Base-by-base conservation (phyloP, 2,888 invertebrate genomes). In the Agrotis segetum region DNA sequence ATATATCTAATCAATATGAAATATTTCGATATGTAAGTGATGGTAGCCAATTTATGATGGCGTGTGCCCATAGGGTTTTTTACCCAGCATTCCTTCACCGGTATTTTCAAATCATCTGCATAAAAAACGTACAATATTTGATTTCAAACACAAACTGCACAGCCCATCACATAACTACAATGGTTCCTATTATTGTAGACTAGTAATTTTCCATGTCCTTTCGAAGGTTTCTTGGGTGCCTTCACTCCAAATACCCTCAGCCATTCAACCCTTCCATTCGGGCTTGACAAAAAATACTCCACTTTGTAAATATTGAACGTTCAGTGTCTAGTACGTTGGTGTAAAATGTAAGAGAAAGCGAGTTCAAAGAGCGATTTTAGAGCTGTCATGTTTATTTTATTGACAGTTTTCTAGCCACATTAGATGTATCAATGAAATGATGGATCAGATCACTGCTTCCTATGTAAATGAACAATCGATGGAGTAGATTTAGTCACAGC, bases 261-360 rank as follows among this genome's bases (percentile, higher is more conserved):
- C 94, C 94, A 95, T 96, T 96, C 96, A 96, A 95, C 95, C 96
- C 96, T 95, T 94, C 94, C 90, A 93, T 92, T 93, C 87, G 92
- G 90, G 94, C 93, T 91, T 93, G 93, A 96, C 95, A 95, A 96
- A 96, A 96, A 96, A 95, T 95, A 95, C 95, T 94, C 91, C 91
- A 92, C 91, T 93, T 85, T 85, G 95, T 95, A 92, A 96, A 96
- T 96, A 96, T 96, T 95, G 90, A 88, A 88, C 88, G 89, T 91
- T 90, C 93, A 94, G 91, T 89, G 90, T 91, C 91, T 90, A 83
- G 76, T 69, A 73, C 76, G 61, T 64, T 88, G 90, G 87, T 81
- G 0, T 56, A 89, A 87, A 71, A 29, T 49, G 75, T 5, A 78
- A 79, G 81, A 64, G 53, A 17, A 49, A 73, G 87, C 88, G 88